Evolutionary conservation across 2,113 vertebrate species (phyloP).

Genomic region (Phylloscopus whistleri): DNA sequence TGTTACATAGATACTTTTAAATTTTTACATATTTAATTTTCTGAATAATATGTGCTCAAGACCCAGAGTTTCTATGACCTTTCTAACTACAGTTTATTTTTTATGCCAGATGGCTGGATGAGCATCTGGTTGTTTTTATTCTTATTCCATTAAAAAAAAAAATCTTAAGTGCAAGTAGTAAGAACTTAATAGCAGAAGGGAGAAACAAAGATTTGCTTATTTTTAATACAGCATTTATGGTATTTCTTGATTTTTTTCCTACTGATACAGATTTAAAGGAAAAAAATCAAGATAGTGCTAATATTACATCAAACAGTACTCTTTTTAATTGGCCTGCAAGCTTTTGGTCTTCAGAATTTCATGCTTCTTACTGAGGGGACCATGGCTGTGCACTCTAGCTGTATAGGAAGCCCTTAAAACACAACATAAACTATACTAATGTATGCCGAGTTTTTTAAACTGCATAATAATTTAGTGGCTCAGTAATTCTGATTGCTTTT

Average conservation of each 20-base stretch:
- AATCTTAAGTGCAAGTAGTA: background rate
- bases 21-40: background rate
- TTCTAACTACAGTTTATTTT: background rate
- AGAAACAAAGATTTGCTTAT: background rate
- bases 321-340: background rate
- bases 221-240: background rate
- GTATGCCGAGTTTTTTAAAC: background rate
- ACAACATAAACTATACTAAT: background rate
- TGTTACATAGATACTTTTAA: background rate
- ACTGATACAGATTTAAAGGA: background rate
- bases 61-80: background rate
- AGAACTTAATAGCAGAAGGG: background rate
- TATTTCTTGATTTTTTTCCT: background rate
- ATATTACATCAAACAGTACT: background rate
- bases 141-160: background rate
- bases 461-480: background rate
- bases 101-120: background rate
- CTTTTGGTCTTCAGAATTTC: background rate
- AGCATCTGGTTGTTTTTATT: background rate
- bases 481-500: background rate
- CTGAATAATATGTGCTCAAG: background rate
- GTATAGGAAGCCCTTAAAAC: background rate
- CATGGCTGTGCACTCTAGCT: background rate
- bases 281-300: background rate
- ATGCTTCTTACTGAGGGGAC: background rate